These are phyloP conservation scores for Girardinichthys multiradiatus DNA, from an alignment of 2,113 vertebrate genomes.

Conservation along the genomic window DNA sequence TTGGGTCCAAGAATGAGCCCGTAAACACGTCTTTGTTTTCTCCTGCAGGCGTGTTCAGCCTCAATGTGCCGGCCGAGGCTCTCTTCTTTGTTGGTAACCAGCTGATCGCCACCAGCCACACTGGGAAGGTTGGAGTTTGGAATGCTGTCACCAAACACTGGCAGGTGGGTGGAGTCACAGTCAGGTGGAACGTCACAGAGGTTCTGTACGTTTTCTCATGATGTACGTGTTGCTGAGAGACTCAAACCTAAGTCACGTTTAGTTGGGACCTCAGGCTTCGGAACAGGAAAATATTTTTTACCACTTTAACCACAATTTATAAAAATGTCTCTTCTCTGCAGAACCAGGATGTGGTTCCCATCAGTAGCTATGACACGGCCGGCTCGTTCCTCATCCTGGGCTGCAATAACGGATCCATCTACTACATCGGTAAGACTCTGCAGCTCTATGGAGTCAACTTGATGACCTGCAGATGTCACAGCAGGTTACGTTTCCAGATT, in stretches of 20 bases:
- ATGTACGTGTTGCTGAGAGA: not conserved
- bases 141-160: slow-evolving; percentile 96
- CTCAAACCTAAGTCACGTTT: too few species aligned
- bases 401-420: slow-evolving; percentile 93
- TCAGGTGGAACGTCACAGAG: too few species aligned
- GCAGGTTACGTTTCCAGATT: too few species aligned
- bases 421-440: slow-evolving; percentile 85
- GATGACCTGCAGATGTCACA: too few species aligned
- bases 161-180: slow-evolving; percentile 82
- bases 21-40: not conserved
- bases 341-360: slow-evolving; percentile 94
- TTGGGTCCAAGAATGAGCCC: too few species aligned
- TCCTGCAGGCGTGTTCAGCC: slow-evolving; percentile 86
- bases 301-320: too few species aligned
- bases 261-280: too few species aligned
- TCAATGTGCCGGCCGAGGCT: slow-evolving; percentile 89
- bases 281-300: too few species aligned
- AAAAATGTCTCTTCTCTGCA: slow-evolving; percentile 52
- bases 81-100: slow-evolving; percentile 95
- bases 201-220: not conserved
- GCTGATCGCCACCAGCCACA: slow-evolving; percentile 92
- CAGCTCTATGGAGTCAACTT: not conserved
- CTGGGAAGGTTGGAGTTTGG: slow-evolving; percentile 92
- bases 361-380: slow-evolving; percentile 91
- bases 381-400: slow-evolving; percentile 93